Base-by-base conservation (phyloP, 2,888 invertebrate species). In the Drosophila pegasa region DNA sequence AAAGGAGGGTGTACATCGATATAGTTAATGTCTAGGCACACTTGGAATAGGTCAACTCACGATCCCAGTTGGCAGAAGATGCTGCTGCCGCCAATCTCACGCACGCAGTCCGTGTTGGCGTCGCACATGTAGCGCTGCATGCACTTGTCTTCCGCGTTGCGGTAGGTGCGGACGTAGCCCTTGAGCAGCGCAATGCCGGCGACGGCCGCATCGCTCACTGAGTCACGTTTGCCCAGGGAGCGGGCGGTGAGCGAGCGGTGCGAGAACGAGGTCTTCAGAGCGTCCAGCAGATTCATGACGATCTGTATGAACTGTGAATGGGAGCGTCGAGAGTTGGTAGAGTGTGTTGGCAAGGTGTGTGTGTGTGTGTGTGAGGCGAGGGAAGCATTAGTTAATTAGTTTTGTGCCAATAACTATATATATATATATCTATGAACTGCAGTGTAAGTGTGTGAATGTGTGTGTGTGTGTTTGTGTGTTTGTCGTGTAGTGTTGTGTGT, bases 61-160 rank as follows among this genome's bases (percentile, higher is more conserved):
- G 97, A 96, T 95, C 97, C 97, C 87, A 98, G 94, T 93, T 98
- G 97, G 90, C 98, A 98, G 94, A 97, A 97, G 85, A 98, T 95
- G 87, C 96, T 96, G 93, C 95, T 94, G 93, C 96, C 94, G 92
- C 95, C 95, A 75, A 95, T 95, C 90, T 97, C 97, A 52, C 94
- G 94, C 29, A 96, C 94, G 92, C 98, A 98, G 89, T 98, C 97
- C 54, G 94, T 95, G 92, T 97, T 97, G 25, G 98, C 98, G 86
- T 98, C 97, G 90, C 98, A 98, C 79, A 98, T 94, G 92, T 96
- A 97, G 89, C 96, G 96, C 92, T 97, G 96, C 91, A 97, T 95
- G 90, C 98, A 98, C 87, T 95, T 95, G 88, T 96, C 96, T 88
- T 97, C 96, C 52, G 94, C 94, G 35, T 95, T 95, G 68, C 95